These are phyloP conservation scores for Trematocara zebra DNA, from an alignment of 2,113 vertebrate genomes.

Conservation along the genomic window DNA sequence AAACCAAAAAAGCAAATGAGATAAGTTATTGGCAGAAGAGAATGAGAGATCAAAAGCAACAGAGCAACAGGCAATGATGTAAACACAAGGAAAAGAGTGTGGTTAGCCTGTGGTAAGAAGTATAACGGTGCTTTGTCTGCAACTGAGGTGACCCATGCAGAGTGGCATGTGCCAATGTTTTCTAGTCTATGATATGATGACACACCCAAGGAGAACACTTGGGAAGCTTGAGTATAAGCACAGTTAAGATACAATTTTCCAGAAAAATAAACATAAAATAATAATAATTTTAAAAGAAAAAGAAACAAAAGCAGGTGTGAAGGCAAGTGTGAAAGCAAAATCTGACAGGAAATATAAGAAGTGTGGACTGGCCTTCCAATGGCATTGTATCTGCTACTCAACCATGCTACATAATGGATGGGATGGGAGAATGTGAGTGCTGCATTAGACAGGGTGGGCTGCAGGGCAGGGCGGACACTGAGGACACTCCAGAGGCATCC, in stretches of 20 bases:
- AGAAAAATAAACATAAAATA: slow-evolving; percentile 35
- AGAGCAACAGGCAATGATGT: slow-evolving; percentile 73
- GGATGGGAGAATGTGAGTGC: slow-evolving; percentile 85
- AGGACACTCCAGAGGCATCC: slow-evolving; percentile 81
- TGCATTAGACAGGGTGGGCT: slow-evolving; percentile 85
- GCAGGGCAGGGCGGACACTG: slow-evolving; percentile 82
- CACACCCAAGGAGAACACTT: slow-evolving; percentile 66
- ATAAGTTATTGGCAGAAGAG: slow-evolving; percentile 47
- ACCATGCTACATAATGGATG: slow-evolving; percentile 86
- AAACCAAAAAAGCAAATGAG: slow-evolving; percentile 57
- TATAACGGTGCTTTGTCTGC: slow-evolving; percentile 52
- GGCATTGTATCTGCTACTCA: slow-evolving; percentile 75
- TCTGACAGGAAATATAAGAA: slow-evolving; percentile 43
- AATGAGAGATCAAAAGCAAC: slow-evolving; percentile 73
- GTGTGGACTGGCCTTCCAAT: slow-evolving; percentile 68
- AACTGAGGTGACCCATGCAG: slow-evolving; percentile 65
- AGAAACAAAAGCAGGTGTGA: slow-evolving; percentile 41
- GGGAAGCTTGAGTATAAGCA: slow-evolving; percentile 56
- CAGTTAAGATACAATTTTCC: slow-evolving; percentile 58
- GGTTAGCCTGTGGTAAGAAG: slow-evolving; percentile 37
- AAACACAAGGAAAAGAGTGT: slow-evolving; percentile 49
- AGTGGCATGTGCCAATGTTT: slow-evolving; percentile 56
- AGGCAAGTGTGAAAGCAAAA: slow-evolving; percentile 47
- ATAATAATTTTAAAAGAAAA: neutral
- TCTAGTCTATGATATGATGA: slow-evolving; percentile 59